These are phyloP conservation scores for Botia kubotai DNA, from an alignment of 2,797 vertebrate species.

Conservation along the genomic window DNA sequence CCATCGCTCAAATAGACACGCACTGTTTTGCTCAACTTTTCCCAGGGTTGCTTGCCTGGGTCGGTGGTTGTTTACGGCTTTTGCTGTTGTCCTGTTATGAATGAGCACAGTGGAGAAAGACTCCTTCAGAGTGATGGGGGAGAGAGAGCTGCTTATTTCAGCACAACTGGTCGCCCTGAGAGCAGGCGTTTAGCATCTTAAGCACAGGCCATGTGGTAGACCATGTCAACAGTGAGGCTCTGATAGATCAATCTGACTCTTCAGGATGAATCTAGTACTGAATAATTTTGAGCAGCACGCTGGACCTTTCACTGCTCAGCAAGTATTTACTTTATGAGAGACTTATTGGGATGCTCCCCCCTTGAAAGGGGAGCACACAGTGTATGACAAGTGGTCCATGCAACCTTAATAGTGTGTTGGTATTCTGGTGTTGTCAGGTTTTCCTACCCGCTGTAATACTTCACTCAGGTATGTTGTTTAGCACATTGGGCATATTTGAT, in stretches of 20 bases:
- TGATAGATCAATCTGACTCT: slow-evolving; percentile 71
- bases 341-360: neutral
- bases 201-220: slow-evolving; percentile 63
- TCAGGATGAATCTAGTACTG: slow-evolving; percentile 65
- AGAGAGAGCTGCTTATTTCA: slow-evolving; percentile 70
- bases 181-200: slow-evolving; percentile 67
- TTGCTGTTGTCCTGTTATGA: slow-evolving; percentile 69
- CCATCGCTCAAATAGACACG: slow-evolving; percentile 58
- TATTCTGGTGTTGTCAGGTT: neutral
- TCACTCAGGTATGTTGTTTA: too few relatives aligned
- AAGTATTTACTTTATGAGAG: slow-evolving; percentile 40
- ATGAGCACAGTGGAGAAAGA: slow-evolving; percentile 65
- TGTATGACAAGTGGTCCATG: neutral
- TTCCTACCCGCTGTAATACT: neutral
- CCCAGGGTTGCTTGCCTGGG: slow-evolving; percentile 33
- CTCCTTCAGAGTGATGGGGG: slow-evolving; percentile 36
- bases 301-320: slow-evolving; percentile 48
- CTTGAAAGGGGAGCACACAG: neutral
- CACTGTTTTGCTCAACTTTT: slow-evolving; percentile 57
- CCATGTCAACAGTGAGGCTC: slow-evolving; percentile 63
- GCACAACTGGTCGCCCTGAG: slow-evolving; percentile 65
- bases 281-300: slow-evolving; percentile 62
- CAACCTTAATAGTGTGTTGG: neutral
- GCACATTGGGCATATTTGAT: too few relatives aligned
- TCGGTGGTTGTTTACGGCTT: slow-evolving; percentile 59